Conservation (phyloP, 1,140 invertebrate species). For the Drosophila oshimai region DNA sequence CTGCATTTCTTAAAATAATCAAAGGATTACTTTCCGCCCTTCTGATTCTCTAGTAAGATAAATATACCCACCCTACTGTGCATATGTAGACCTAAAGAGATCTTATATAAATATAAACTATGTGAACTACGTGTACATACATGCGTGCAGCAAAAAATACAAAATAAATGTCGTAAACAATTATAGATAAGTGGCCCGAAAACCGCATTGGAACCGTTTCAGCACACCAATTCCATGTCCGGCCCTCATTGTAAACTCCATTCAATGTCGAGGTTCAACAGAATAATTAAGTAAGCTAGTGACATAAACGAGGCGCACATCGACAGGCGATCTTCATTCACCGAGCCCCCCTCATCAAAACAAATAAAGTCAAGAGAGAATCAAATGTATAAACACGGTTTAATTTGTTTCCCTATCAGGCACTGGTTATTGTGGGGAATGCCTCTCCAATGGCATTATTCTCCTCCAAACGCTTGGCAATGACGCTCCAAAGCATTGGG, state of each 20-base stretch:
- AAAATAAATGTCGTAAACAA: constrained; percentile 23
- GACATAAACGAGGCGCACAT: constrained; percentile 13
- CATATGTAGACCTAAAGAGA: constrained; percentile 26
- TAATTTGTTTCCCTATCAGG: background rate
- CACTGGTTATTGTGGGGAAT: constrained; percentile 31
- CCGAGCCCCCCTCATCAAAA: constrained; percentile 29
- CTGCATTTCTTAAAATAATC: background rate
- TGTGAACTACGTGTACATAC: constrained; percentile 19
- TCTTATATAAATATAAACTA: constrained; percentile 21
- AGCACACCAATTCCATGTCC: constrained; percentile 1
- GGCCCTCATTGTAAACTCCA: constrained; percentile 19
- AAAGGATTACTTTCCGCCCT: background rate
- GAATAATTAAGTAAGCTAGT: constrained; percentile 2
- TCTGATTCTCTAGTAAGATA: background rate
- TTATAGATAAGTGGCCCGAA: constrained; percentile 2
- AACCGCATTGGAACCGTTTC: constrained; percentile 8
- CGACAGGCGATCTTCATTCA: constrained; percentile 30
- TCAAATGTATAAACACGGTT: constrained; percentile 4
- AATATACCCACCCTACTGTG: constrained; percentile 21
- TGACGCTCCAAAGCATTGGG: constrained; percentile 84
- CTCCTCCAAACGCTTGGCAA: constrained; percentile 63
- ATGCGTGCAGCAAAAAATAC: constrained; percentile 26
- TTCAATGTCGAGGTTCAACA: background rate
- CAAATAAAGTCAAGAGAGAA: constrained; percentile 45
- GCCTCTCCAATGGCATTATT: constrained; percentile 37